Evolutionary conservation across 1,140 invertebrate genomes (phyloP), one percentile per base, ranked within the genome.

Genomic region (Caenorhabditis inopinata): DNA sequence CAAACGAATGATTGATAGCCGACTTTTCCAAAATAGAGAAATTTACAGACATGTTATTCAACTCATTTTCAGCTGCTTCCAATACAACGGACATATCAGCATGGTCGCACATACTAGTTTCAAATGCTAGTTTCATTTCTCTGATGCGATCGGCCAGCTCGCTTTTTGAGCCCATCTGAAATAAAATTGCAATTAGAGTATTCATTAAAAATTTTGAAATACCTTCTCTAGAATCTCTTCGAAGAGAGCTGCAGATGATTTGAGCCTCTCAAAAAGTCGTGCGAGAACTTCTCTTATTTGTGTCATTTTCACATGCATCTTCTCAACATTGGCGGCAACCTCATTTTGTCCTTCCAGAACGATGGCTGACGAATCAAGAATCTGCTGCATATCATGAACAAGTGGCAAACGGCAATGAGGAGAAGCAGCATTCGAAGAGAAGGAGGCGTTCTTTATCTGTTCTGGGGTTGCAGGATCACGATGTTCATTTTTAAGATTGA

Each of bases 191-290:
- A 51, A 9, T 25, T 25, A 25, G 1, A 51, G 7, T 12, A 51
- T 11, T 7, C 18, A 51, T 25, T 25, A 6, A 51, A 5, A 51
- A 14, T 11, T 42, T 25, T 58, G 25, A n/a, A n/a, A 9, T 58
- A 68, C 58, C 58, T 38, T 68, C 9, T 68, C 58, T 18, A 68
- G n/a, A 68, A 68, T 68, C 27, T 68, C 58, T n/a, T 68, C 58
- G 21, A 68, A 68, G 14, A 68, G n/a, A 7, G 58, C 58, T 18
- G 58, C 58, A 1, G 58, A 68, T 2, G 58, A 68, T 27, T 68
- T 68, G 11, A 68, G 32, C 0, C 58, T 11, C n/a, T 68, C 58
- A 32, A 68, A 68, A 29, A 68, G 58, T 14, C 58, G 32, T 3
- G 58, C 27, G n/a, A 68, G 32, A 7, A 32, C 58, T 1, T 68